phyloP scores from a whole-genome alignment of 2,888 invertebrate species.

The Apamea epomidion region DNA sequence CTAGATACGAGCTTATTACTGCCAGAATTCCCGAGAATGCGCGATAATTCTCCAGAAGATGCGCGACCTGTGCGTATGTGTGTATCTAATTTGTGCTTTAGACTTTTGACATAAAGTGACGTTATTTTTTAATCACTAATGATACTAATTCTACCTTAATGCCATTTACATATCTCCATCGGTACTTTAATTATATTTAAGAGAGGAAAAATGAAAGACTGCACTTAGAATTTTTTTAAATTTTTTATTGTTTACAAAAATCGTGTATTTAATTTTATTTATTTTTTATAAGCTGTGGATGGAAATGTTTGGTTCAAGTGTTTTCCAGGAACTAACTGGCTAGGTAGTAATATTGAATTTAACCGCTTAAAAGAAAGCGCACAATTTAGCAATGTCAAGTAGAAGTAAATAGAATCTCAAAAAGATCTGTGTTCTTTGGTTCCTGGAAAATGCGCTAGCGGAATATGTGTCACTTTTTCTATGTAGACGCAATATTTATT shows the following conservation, averaged over 20 bases:
- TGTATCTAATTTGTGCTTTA: too few relatives aligned
- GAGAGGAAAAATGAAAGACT: slow-evolving; percentile 60
- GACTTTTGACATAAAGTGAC: background rate
- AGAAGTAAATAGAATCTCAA: background rate
- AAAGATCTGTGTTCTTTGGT: background rate
- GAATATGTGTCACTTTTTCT: slow-evolving; percentile 13
- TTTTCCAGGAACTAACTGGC: background rate
- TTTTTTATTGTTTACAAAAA: slow-evolving; percentile 34
- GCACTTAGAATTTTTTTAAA: slow-evolving; percentile 39
- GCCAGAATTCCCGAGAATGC: too few relatives aligned
- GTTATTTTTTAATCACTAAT: slow-evolving; percentile 19
- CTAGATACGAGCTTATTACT: too few relatives aligned
- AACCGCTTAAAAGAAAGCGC: background rate
- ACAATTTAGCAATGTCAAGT: slow-evolving; percentile 1
- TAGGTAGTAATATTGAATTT: background rate
- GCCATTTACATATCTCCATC: slow-evolving; percentile 59
- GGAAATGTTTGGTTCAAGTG: background rate
- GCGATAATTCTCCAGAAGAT: too few relatives aligned
- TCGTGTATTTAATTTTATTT: slow-evolving; percentile 30
- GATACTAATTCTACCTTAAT: slow-evolving; percentile 12
- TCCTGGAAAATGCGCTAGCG: background rate
- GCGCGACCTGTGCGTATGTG: too few relatives aligned
- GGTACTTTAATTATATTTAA: slow-evolving; percentile 48
- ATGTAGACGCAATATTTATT: slow-evolving; percentile 38
- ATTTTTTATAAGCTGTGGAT: slow-evolving; percentile 10